Base-by-base conservation (phyloP, 2,113 vertebrate species). In the Clupea harengus region DNA sequence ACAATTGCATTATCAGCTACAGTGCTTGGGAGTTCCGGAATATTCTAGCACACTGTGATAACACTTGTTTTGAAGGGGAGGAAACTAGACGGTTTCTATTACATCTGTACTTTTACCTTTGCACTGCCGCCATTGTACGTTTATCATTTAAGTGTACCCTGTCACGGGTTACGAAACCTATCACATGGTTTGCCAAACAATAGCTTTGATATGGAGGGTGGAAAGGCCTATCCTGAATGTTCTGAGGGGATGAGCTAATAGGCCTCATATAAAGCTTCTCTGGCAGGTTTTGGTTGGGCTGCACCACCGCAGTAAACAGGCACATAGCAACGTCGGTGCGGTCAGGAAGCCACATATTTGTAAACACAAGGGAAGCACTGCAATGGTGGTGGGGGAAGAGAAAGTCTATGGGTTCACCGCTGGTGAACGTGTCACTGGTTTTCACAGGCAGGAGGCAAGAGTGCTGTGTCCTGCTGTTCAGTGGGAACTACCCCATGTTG, bases 351-450 rank as follows among this genome's bases (percentile, higher is more conserved):
- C 83, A 2, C 45, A 25, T 49, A 78, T 49, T 75, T 32, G 45
- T 78, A 28, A 91, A 92, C 72, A 78, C 72, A 78, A 78, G 72
- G 20, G 8, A 10, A 6, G n/a, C n/a, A 67, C n/a, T 25, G 25
- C 64, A 72, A 25, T 32, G 28, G 28, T 28, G 72, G 64, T 32
- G 28, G 28, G n/a, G 72, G 28, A 15, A 32, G 32, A 32, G 72
- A 32, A 32, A 78, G 39, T 39, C 39, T 39, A 4, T 5, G 72
- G 5, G 10, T 78, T 32, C 2, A n/a, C 39, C 72, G 39, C 25
- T 78, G 3, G 11, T 39, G 32, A 28, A 32, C 39, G 32, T 28
- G n/a, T 75, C 67, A 75, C 67, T 75, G 67, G n/a, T 67, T 11
- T 67, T 67, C 60, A 25, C n/a, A 67, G n/a, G n/a, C 60, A 67